These are phyloP conservation scores for Synanceia verrucosa DNA, from an alignment of 2,797 vertebrate species.

Conservation along the genomic window DNA sequence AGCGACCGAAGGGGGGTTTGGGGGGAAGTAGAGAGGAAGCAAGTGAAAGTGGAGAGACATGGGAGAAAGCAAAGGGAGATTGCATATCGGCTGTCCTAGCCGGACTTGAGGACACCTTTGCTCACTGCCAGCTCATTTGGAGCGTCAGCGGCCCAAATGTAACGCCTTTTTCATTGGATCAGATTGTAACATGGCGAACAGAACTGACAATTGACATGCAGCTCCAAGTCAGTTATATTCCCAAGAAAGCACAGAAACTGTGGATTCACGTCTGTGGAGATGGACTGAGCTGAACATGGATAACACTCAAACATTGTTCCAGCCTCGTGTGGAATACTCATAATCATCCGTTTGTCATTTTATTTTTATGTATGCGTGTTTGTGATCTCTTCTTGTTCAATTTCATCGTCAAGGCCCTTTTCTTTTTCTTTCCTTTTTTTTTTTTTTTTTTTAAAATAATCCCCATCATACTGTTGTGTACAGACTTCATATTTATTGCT, in stretches of 20 bases:
- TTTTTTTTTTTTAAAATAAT: slow-evolving; percentile 56
- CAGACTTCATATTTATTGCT: slow-evolving; percentile 83
- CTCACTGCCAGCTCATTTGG: slow-evolving; percentile 69
- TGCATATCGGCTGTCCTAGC: slow-evolving; percentile 34
- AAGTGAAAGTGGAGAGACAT: slow-evolving; percentile 36
- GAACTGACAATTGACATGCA: slow-evolving; percentile 43
- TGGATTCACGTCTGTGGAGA: slow-evolving; percentile 45
- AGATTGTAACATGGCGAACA: slow-evolving; percentile 44
- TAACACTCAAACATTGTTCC: slow-evolving; percentile 50
- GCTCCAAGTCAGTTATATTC: slow-evolving; percentile 49
- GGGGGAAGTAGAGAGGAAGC: slow-evolving; percentile 10
- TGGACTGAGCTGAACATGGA: slow-evolving; percentile 57
- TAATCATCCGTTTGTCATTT: slow-evolving; percentile 67
- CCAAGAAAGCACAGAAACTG: slow-evolving; percentile 62
- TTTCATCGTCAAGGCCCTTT: slow-evolving; percentile 35
- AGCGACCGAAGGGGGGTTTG: neutral
- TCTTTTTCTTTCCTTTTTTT: slow-evolving; percentile 34
- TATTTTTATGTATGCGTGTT: slow-evolving; percentile 57
- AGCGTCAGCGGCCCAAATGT: slow-evolving; percentile 52
- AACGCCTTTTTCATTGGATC: slow-evolving; percentile 60
- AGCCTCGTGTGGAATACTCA: slow-evolving; percentile 53
- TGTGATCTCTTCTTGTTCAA: slow-evolving; percentile 46
- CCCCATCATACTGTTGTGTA: slow-evolving; percentile 74
- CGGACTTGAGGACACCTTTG: slow-evolving; percentile 48
- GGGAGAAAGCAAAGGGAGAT: slow-evolving; percentile 16